phyloP scores from a whole-genome alignment of 2,797 vertebrate genomes.

The Jordanella pulchra region DNA sequence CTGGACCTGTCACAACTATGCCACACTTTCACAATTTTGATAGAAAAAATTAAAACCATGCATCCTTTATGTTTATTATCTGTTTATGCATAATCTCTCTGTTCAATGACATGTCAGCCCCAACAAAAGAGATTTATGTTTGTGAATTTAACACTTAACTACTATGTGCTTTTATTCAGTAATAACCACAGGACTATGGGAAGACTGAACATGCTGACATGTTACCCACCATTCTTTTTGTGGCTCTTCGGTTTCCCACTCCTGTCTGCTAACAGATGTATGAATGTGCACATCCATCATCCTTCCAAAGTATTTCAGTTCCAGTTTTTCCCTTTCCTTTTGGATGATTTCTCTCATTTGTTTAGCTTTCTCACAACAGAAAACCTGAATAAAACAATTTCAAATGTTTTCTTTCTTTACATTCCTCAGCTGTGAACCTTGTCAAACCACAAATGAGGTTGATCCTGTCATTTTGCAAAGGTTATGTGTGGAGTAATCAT shows the following conservation, averaged over 20 bases:
- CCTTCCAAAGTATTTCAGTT: slow-evolving; percentile 22
- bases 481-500: slow-evolving; percentile 32
- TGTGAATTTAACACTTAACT: neutral
- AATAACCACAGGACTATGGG: slow-evolving; percentile 1
- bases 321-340: slow-evolving; percentile 32
- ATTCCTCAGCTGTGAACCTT: slow-evolving; percentile 1
- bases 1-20: neutral
- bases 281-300: slow-evolving; percentile 48
- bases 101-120: neutral
- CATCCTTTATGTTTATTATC: neutral
- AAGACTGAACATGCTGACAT: neutral
- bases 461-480: slow-evolving; percentile 26
- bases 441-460: slow-evolving; percentile 22
- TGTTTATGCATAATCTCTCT: neutral
- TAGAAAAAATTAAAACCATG: neutral
- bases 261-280: slow-evolving; percentile 31
- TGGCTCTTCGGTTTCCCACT: slow-evolving; percentile 28
- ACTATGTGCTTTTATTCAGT: neutral
- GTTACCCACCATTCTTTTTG: slow-evolving; percentile 37
- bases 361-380: slow-evolving; percentile 50
- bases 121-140: neutral
- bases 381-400: slow-evolving; percentile 37
- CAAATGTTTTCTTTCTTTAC: slow-evolving; percentile 4
- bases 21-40: neutral
- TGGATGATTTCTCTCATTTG: slow-evolving; percentile 44